Evolutionary conservation across 1,140 invertebrate genomes (phyloP), one percentile per base, ranked within the genome.

Genomic region (Heliconius hewitsoni): DNA sequence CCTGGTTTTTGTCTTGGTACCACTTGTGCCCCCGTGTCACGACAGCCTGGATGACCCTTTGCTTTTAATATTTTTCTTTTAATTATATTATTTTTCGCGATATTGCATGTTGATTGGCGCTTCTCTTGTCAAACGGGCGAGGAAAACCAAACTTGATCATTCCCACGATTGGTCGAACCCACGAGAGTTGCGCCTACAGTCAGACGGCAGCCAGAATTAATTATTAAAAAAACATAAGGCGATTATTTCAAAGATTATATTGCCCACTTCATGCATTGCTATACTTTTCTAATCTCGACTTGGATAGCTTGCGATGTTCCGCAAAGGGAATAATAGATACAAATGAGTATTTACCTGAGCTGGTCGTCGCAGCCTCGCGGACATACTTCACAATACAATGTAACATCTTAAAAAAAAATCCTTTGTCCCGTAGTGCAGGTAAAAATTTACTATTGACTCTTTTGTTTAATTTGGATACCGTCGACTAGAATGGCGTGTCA

Each of bases 381-480:
- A 79, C 73, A 55, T 71, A 80, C 76, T 83, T 81, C 72, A 82
- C 76, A 72, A 79, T 66, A 79, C 79, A 76, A 82, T 82, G 74
- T 72, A 73, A 46, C 42, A 13, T 37, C 66, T 79, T 73, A 37
- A 84, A 85, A 84, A 23, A 85, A 83, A 83, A 83, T 70, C 80
- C 50, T 83, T 83, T 83, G 82, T 83, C 34, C 60, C 60, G 42
- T 46, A 66, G 70, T 11, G 71, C 84, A 83, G 84, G 79, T 83
- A 83, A 78, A 46, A 79, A 50, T 79, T 70, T 71, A 57, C 19
- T 66, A 66, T 66, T 27, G 60, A 66, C 60, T 23, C 9, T 13
- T 66, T 66, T 66, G 60, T 66, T 30, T 66, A 30, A 66, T 23
- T 30, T 30, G 60, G 27, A 16, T 46, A 60, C 27, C 23, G 55